A percentile compares a stretch with the other conserved stretches of the same genome.
These are phyloP conservation scores for Gobiocypris rarus DNA, from an alignment of 2,113 vertebrate species.

Conservation along the genomic window DNA sequence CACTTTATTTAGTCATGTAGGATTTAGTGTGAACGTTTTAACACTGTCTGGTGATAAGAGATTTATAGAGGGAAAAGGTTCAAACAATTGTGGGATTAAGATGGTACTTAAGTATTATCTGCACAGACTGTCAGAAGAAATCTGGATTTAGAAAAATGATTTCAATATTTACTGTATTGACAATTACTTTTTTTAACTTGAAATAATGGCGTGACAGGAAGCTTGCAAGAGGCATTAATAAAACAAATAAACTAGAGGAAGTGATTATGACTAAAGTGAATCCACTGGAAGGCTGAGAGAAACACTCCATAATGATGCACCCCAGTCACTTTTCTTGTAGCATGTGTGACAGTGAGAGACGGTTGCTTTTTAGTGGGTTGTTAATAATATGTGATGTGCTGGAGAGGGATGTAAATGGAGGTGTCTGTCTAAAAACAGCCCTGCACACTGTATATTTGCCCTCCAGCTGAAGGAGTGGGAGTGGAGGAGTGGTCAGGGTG, in stretches of 20 bases:
- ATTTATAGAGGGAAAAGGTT: neutral
- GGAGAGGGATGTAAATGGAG: constrained; percentile 7
- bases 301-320: neutral
- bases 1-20: neutral
- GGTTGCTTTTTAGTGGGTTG: neutral
- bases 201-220: neutral
- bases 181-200: neutral
- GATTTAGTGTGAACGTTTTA: neutral
- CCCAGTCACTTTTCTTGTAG: neutral
- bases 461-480: neutral
- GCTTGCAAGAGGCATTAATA: neutral
- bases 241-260: neutral
- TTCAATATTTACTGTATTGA: neutral
- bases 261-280: neutral
- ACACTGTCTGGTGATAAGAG: neutral
- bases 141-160: neutral
- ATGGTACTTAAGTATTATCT: neutral
- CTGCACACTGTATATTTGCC: constrained; percentile 1
- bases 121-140: neutral
- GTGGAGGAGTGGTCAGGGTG: constrained; percentile 50
- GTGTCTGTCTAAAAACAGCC: neutral
- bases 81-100: neutral
- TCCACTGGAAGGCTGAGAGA: neutral
- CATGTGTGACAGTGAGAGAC: neutral
- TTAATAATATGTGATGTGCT: constrained; percentile 32